A percentile compares a stretch with the other conserved stretches of the same genome.
phyloP scores from a whole-genome alignment of 2,113 vertebrate genomes.

The Dasypus novemcinctus region DNA sequence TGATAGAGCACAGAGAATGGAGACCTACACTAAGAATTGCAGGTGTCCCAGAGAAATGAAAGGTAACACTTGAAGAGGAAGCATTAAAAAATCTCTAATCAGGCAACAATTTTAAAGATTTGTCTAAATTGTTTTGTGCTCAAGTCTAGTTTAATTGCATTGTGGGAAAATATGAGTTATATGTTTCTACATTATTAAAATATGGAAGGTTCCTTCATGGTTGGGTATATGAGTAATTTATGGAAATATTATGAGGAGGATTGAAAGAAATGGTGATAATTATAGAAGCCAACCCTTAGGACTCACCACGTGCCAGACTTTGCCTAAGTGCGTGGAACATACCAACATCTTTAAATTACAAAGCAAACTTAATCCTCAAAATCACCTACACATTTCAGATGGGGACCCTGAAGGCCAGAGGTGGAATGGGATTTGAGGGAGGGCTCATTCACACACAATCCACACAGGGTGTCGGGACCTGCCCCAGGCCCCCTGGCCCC shows the following conservation, averaged over 20 bases:
- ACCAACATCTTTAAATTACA: not conserved
- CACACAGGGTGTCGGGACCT: not conserved
- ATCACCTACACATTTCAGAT: not conserved
- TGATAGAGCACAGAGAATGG: not conserved
- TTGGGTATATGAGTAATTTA: not conserved
- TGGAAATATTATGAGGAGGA: not conserved
- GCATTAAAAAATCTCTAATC: not conserved
- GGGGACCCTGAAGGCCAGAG: not conserved
- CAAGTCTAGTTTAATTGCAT: not conserved
- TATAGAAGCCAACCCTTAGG: accelerated
- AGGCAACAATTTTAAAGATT: not conserved
- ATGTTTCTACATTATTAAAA: not conserved
- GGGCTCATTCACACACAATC: accelerated
- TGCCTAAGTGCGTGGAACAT: not conserved
- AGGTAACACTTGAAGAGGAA: not conserved
- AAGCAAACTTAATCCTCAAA: not conserved
- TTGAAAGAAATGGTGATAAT: not conserved
- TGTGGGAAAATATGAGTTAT: not conserved
- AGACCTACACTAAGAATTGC: not conserved
- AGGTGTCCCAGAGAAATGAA: not conserved
- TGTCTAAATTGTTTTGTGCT: not conserved
- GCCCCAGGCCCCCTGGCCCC: accelerated
- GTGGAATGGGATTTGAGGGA: not conserved
- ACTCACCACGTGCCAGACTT: accelerated
- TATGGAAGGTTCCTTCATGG: not conserved